Evolutionary conservation across 2,888 invertebrate genomes (phyloP).

Genomic region (Drosophila mercatorum): DNA sequence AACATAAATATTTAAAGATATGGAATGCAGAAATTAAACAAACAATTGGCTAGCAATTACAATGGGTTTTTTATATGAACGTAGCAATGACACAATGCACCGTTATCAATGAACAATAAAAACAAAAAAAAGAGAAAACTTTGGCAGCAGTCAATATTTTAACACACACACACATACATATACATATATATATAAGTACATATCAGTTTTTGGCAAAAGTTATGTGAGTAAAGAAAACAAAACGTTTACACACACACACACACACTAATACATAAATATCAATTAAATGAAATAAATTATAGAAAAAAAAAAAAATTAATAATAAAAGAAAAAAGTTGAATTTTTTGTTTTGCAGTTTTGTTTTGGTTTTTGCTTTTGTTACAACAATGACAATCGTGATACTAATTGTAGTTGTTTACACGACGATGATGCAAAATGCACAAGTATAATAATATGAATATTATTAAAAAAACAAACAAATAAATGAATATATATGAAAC

Average conservation of each 20-base stretch:
- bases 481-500: constrained; percentile 9
- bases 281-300: constrained; percentile 65
- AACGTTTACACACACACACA: constrained; percentile 32
- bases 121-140: constrained; percentile 6
- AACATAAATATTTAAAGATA: constrained; percentile 24
- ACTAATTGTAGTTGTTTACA: constrained; percentile 84
- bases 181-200: constrained; percentile 73
- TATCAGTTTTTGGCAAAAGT: constrained; percentile 68
- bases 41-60: constrained; percentile 71
- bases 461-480: constrained; percentile 46
- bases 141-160: constrained; percentile 62
- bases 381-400: constrained; percentile 84
- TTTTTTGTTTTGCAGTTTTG: background rate
- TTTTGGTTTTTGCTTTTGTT: constrained; percentile 48
- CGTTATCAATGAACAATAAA: constrained; percentile 35
- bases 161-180: constrained; percentile 26
- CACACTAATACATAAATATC: constrained; percentile 42
- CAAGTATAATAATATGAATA: constrained; percentile 71
- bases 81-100: constrained; percentile 70
- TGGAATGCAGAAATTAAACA: constrained; percentile 33
- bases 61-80: constrained; percentile 66
- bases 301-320: constrained; percentile 13
- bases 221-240: constrained; percentile 27
- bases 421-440: constrained; percentile 79
- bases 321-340: background rate